A percentile compares a stretch with the other conserved stretches of the same genome.
Conservation (phyloP, 2,888 invertebrate genomes). For the Hedychridium roseum region DNA sequence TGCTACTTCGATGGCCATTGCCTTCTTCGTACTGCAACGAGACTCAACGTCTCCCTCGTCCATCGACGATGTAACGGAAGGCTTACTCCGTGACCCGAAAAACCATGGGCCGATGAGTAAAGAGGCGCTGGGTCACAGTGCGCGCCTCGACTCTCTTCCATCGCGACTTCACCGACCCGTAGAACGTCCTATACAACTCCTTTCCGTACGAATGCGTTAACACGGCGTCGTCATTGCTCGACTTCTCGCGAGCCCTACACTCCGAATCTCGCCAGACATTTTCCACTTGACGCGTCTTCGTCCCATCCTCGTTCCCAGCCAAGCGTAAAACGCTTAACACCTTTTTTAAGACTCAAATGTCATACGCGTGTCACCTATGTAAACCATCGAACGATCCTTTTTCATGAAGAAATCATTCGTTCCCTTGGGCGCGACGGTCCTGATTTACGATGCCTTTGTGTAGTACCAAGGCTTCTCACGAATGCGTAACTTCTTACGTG, state of each 20-base stretch:
- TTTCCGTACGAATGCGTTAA: neutral
- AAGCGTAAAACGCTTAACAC: too few relatives aligned
- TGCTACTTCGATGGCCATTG: too few relatives aligned
- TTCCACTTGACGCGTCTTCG: too few relatives aligned
- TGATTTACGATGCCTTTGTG: neutral
- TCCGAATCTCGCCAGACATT: too few relatives aligned
- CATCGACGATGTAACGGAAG: constrained; percentile 2
- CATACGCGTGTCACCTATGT: too few relatives aligned
- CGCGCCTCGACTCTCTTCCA: constrained; percentile 3
- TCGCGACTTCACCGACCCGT: constrained; percentile 6
- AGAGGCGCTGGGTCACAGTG: constrained; percentile 27
- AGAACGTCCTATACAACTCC: constrained; percentile 10
- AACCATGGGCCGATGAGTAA: constrained; percentile 33
- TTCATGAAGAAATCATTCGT: too few relatives aligned
- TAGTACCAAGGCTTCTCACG: constrained; percentile 7
- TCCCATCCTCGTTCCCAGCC: too few relatives aligned
- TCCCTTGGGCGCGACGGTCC: too few relatives aligned
- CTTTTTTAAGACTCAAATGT: too few relatives aligned
- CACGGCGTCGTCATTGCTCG: constrained; percentile 24
- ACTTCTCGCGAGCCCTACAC: constrained; percentile 24
- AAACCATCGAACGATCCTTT: too few relatives aligned
- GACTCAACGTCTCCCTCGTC: neutral
- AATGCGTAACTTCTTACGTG: too few relatives aligned
- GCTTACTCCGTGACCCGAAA: constrained; percentile 28
- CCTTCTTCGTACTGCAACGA: constrained; percentile 2